Base-by-base conservation (phyloP, 2,888 invertebrate genomes). In the Slavum lentiscoides region DNA sequence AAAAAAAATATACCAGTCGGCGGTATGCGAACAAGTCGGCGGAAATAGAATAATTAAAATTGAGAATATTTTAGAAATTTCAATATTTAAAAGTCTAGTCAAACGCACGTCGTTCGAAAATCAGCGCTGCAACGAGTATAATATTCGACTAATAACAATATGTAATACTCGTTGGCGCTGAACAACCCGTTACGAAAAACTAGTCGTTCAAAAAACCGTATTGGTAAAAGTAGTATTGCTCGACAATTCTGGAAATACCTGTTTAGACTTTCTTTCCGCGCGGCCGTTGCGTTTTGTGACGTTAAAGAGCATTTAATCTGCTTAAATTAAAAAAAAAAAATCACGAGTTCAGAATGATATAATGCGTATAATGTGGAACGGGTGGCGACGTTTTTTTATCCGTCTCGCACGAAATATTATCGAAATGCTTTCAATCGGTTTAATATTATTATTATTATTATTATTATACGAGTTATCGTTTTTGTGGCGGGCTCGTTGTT, bases 201-300 rank as follows among this genome's bases (percentile, higher is more conserved):
- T 69, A 69, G 69, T 69, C 30, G 19, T 69, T 49, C 30, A 30
- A 30, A 30, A 43, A 76, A 77, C 13, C 17, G 37, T 62, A 39
- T 39, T 64, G 70, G 77, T 80, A 80, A 80, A 80, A 80, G 70
- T 80, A 80, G 70, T 76, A 68, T 68, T 59, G 55, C 49, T 62
- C 23, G 64, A 62, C 39, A 80, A 55, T 70, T 70, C 77, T 53
- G 39, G 77, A 80, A 70, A 80, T 80, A 80, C 77, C 77, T 53
- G 69, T 80, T 70, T 70, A 64, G 49, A 80, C 69, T 80, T 80
- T 80, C 77, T 77, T 75, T 80, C 62, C 11, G 21, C 61, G 21
- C 39, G 39, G 58, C 66, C 21, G 74, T 75, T 67, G 21, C 13
- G 21, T 75, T 1, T 30, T 67, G 39, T 59, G 30, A 21, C 30